phyloP scores from a whole-genome alignment of 2,888 invertebrate genomes.

The Scelioninae gen. 1 region DNA sequence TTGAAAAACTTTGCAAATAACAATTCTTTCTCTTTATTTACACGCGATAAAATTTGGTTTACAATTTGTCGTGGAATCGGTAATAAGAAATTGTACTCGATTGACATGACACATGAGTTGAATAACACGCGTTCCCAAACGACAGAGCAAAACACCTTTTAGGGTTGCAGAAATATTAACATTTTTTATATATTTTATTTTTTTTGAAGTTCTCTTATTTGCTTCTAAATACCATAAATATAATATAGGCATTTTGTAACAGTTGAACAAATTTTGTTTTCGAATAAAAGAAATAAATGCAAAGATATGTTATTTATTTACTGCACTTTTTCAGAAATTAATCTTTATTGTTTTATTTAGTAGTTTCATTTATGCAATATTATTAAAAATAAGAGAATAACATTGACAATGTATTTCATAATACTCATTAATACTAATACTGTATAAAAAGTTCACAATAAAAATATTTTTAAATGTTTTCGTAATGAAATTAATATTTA shows the following conservation, averaged over 20 bases:
- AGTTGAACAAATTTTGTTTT: neutral
- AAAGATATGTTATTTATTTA: neutral
- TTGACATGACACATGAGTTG: conserved; percentile 20
- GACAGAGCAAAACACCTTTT: conserved; percentile 47
- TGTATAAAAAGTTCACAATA: no score
- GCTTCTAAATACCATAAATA: neutral
- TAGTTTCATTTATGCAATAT: no score
- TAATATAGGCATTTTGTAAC: neutral
- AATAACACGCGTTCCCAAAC: conserved; percentile 58
- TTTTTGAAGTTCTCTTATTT: neutral
- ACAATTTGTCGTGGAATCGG: conserved; percentile 24
- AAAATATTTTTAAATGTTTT: no score
- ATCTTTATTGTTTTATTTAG: no score
- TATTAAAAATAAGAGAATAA: no score
- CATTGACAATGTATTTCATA: no score
- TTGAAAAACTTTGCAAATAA: conserved; percentile 62
- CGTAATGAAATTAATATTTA: no score
- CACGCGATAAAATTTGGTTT: conserved; percentile 52
- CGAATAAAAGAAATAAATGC: neutral
- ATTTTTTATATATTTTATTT: neutral
- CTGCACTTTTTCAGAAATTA: neutral
- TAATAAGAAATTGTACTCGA: conserved; percentile 29
- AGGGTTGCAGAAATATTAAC: neutral
- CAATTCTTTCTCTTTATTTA: conserved; percentile 56
- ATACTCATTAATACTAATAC: no score